A percentile compares a stretch with the other conserved stretches of the same genome.
These are phyloP conservation scores for Eubucco bourcierii DNA, from an alignment of 2,113 vertebrate species.

Conservation along the genomic window DNA sequence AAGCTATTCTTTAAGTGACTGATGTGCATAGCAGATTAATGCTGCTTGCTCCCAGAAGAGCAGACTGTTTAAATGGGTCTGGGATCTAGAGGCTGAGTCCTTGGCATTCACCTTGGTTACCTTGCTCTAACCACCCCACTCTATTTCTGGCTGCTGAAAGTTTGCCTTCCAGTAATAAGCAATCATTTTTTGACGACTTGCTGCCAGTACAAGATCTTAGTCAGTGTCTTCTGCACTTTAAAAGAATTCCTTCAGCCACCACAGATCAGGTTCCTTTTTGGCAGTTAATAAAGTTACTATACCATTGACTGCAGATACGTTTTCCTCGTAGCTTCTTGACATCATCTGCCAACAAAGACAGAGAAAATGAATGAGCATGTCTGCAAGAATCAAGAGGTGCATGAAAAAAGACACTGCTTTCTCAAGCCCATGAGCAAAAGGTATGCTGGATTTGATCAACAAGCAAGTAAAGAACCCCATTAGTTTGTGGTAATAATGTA, in stretches of 20 bases:
- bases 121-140: background rate
- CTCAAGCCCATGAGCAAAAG: background rate
- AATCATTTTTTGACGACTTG: background rate
- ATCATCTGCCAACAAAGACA: conserved; percentile 80
- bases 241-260: background rate
- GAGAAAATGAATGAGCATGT: conserved; percentile 50
- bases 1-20: background rate
- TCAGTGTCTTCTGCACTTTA: background rate
- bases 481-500: background rate
- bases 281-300: conserved; percentile 3
- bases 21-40: background rate
- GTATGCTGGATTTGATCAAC: background rate
- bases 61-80: background rate
- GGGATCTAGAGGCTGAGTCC: background rate
- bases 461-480: background rate
- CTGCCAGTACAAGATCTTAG: background rate
- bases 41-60: background rate
- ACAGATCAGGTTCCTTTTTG: background rate
- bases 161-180: background rate
- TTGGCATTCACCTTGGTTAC: background rate
- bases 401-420: background rate
- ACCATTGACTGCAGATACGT: conserved; percentile 83
- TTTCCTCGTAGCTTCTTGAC: conserved; percentile 81
- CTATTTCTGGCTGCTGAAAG: background rate
- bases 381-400: background rate